Evolutionary conservation across 2,888 invertebrate species (phyloP).

Genomic region (Epinotia bilunana): DNA sequence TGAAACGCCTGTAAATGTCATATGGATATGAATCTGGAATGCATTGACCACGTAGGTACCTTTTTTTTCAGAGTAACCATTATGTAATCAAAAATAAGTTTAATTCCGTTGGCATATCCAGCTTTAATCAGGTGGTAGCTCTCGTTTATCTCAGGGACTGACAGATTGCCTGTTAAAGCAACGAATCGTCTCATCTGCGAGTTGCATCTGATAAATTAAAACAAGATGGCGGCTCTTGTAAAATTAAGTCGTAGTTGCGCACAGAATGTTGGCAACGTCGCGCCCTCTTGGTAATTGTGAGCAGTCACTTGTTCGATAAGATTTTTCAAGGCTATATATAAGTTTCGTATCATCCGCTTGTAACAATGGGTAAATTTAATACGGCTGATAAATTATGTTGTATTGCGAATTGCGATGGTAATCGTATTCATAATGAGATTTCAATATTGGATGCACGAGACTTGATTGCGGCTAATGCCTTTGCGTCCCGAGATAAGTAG

Average conservation of each 20-base stretch:
- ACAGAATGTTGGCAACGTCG: conserved; percentile 80
- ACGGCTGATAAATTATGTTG: conserved; percentile 52
- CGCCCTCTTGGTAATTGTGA: conserved; percentile 63
- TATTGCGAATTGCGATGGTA: conserved; percentile 46
- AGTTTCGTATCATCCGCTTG: conserved; percentile 68
- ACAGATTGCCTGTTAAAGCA: conserved; percentile 34
- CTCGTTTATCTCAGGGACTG: conserved; percentile 23
- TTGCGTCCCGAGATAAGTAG: conserved; percentile 39
- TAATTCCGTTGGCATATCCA: conserved; percentile 54
- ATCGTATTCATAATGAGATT: conserved; percentile 39
- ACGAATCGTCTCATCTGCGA: conserved; percentile 54
- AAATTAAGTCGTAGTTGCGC: conserved; percentile 79
- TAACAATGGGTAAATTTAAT: conserved; percentile 74
- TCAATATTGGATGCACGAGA: conserved; percentile 48
- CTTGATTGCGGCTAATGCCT: conserved; percentile 62
- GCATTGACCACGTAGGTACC: conserved; percentile 54
- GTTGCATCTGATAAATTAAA: conserved; percentile 69
- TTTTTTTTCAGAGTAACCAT: conserved; percentile 53
- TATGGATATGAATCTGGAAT: conserved; percentile 58
- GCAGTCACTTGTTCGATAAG: conserved; percentile 79
- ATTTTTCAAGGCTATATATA: conserved; percentile 80
- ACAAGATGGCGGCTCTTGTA: conserved; percentile 77
- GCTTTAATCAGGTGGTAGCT: conserved; percentile 22
- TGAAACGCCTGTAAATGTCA: conserved; percentile 53
- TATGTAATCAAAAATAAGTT: conserved; percentile 49